Percentiles rank a stretch among this genome's conserved stretches.
Conservation (phyloP, 2,888 invertebrate species). For the Crematogaster levior region DNA sequence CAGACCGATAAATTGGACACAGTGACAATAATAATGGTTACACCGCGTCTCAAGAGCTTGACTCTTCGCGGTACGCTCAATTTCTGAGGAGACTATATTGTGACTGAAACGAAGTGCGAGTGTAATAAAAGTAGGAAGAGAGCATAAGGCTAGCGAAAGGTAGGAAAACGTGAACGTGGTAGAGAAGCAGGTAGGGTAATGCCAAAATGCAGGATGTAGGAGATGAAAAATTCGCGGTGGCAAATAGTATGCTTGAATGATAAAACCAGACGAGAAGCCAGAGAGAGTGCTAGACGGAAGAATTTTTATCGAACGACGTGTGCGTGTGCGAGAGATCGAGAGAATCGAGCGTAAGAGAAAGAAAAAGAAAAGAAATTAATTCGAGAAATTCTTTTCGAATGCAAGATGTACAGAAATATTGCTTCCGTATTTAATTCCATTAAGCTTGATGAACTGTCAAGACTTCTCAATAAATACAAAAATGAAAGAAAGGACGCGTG, state of each 20-base stretch:
- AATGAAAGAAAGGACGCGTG: conserved; percentile 58
- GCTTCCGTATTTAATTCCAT: conserved; percentile 78
- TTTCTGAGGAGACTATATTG: conserved; percentile 57
- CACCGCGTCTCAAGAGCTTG: conserved; percentile 62
- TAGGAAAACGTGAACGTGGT: conserved; percentile 21
- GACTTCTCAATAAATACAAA: conserved; percentile 73
- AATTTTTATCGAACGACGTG: conserved; percentile 70
- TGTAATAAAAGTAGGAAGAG: conserved; percentile 43
- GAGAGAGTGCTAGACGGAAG: conserved; percentile 62
- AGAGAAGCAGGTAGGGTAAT: conserved; percentile 22
- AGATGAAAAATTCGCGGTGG: conserved; percentile 66
- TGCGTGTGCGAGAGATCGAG: conserved; percentile 51
- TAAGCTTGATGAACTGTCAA: conserved; percentile 73
- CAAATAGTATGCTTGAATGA: conserved; percentile 73
- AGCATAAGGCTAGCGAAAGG: conserved; percentile 21
- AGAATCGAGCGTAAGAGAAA: conserved; percentile 51
- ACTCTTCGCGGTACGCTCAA: conserved; percentile 58
- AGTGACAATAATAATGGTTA: conserved; percentile 81
- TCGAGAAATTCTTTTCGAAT: conserved; percentile 62
- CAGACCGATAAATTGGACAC: conserved; percentile 69
- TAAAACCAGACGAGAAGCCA: conserved; percentile 63
- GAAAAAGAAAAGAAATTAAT: conserved; percentile 16
- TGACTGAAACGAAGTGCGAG: conserved; percentile 53
- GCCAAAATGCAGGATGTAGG: conserved; percentile 44
- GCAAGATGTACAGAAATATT: conserved; percentile 77